Base-by-base conservation (phyloP, 1,140 invertebrate genomes). In the Aphis gossypii region DNA sequence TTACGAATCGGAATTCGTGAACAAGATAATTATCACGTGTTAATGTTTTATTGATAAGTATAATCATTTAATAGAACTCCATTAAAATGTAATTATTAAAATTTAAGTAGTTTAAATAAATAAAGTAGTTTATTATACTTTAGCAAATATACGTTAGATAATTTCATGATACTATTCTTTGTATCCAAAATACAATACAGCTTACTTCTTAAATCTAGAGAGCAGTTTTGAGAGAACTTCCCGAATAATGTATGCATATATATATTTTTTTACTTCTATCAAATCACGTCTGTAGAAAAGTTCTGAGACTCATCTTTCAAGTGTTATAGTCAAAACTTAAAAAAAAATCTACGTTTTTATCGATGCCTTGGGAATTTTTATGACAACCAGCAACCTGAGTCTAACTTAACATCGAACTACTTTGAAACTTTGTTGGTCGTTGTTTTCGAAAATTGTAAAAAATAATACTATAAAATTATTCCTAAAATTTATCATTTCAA, bases 331-430 rank as follows among this genome's bases (percentile, higher is more conserved):
- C 41, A 44, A 76, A 91, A 91, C 56, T 44, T 48, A n/a, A 90
- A 44, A 91, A 11, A 91, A 46, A 91, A 91, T 68, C 41, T n/a
- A 60, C 35, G 56, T 68, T 60, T 91, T 91, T 91, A 91, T 91
- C 60, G 41, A 60, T 44, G 90, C 60, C 56, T 46, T 38, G 90
- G 90, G 90, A 91, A 68, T 76, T 91, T 91, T 91, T 91, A 91
- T 38, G 41, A 91, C 90, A 46, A 68, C 56, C 56, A 38, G 25
- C n/a, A 90, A 90, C 90, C 54, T 48, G 90, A 90, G 89, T 35
- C 56, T 6, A n/a, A 68, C 56, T 91, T 76, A 91, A 68, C 56
- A 82, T 82, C 25, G 35, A 30, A 48, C 41, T 25, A 91, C 38
- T 68, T 91, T 82, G 56, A 56, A 91, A 76, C 60, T 91, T 68